Conservation (phyloP, 2,113 vertebrate species). For the Sinocyclocheilus anshuiensis region DNA sequence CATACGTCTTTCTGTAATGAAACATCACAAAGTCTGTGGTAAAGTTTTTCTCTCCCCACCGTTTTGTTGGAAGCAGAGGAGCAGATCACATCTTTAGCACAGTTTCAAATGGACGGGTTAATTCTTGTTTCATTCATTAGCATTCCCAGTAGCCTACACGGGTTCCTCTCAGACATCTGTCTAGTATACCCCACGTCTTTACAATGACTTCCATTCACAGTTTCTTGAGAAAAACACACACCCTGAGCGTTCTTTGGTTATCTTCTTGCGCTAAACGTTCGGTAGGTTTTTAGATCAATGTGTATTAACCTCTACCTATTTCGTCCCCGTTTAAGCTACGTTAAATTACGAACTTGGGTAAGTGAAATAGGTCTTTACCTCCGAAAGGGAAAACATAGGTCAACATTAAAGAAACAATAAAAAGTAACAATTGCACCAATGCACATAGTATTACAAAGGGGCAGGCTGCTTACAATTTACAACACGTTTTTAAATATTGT, state of each 20-base stretch:
- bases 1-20: background rate
- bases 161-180: conserved; percentile 50
- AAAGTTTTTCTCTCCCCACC: background rate
- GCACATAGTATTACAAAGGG: too few relatives aligned
- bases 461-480: too few relatives aligned
- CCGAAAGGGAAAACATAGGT: background rate
- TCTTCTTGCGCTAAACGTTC: background rate
- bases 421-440: background rate
- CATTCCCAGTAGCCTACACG: conserved; percentile 73
- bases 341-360: background rate
- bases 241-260: background rate
- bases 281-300: background rate
- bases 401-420: background rate
- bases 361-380: background rate
- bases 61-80: conserved; percentile 47
- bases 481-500: conserved; percentile 52
- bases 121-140: conserved; percentile 78
- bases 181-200: conserved; percentile 36
- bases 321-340: background rate
- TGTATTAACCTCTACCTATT: background rate
- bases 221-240: background rate
- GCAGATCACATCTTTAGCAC: conserved; percentile 72
- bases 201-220: conserved; percentile 26
- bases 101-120: conserved; percentile 79
- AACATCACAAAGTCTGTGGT: background rate